Evolutionary conservation across 2,113 vertebrate genomes (phyloP), one percentile per base, ranked within the genome.

Genomic region (Mus pahari): DNA sequence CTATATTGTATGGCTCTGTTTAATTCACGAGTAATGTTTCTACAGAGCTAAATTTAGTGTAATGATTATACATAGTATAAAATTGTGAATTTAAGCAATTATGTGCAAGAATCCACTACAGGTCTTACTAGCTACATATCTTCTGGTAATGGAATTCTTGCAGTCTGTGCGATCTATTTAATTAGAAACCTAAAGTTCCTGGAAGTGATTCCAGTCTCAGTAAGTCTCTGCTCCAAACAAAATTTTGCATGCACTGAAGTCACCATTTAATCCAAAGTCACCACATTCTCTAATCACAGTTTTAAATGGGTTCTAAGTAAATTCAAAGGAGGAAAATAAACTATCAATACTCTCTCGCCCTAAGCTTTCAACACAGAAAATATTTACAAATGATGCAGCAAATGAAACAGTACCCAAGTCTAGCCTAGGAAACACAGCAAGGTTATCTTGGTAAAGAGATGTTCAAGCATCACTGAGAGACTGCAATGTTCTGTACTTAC

Each of bases 281-380:
- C 53, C 53, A 68, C 2, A 48, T 50, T 50, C 64, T 70, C 74
- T 45, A 89, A 88, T 31, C 45, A 60, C 31, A 48, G 53, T 78
- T 22, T 62, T 92, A 39, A 81, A 84, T 60, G 55, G 36, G 26
- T 82, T 45, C 75, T 13, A 92, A 95, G 50, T 89, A 26, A 83
- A 95, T 82, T 5, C 10, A 84, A 81, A 84, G 77, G 19, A 68
- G 50, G 55, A 60, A 58, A 78, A 86, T 22, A 68, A 62, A 91
- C 70, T 82, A 39, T 3, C 22, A 95, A 42, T 9, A 55, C 2
- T 58, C 39, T 64, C 50, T 81, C 42, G 70, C 39, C 68, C 70
- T 20, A 75, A 92, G 70, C 33, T 92, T 74, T 39, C 81, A 92
- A 78, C 17, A 39, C 28, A 42, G 53, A 42, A 66, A 95, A 89